Conservation (phyloP, 2,113 vertebrate genomes). For the Forbesichthys agassizii region DNA sequence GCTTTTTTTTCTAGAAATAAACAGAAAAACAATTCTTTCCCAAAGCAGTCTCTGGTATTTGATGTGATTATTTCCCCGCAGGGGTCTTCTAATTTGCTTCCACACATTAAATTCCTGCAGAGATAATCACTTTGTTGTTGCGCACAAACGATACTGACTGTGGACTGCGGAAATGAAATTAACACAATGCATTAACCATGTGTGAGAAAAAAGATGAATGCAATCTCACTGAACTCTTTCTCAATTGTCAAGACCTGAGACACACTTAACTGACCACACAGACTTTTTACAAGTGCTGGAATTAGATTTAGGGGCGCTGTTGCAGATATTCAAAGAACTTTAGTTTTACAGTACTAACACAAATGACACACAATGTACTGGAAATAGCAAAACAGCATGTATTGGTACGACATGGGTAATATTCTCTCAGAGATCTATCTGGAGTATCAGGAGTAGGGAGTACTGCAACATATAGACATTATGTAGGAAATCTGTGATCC, state of each 20-base stretch:
- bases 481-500: constrained; percentile 22
- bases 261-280: background rate
- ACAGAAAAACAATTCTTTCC: background rate
- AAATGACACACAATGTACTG: background rate
- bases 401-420: no score
- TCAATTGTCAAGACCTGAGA: background rate
- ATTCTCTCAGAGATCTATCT: background rate
- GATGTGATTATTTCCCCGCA: constrained; percentile 22
- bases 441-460: background rate
- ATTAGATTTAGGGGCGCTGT: background rate
- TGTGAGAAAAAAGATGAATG: constrained; percentile 1
- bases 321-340: constrained; percentile 2
- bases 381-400: background rate
- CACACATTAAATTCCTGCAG: constrained; percentile 6
- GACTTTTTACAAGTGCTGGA: background rate
- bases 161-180: background rate
- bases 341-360: background rate
- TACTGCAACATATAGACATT: constrained; percentile 13
- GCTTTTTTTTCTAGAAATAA: constrained; percentile 2
- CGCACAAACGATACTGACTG: background rate
- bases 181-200: background rate
- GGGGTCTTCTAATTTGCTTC: background rate
- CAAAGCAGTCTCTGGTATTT: background rate
- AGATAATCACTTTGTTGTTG: constrained; percentile 22
- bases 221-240: background rate